These are phyloP conservation scores for Montifringilla adamsi DNA, from an alignment of 2,113 vertebrate genomes.

Conservation along the genomic window DNA sequence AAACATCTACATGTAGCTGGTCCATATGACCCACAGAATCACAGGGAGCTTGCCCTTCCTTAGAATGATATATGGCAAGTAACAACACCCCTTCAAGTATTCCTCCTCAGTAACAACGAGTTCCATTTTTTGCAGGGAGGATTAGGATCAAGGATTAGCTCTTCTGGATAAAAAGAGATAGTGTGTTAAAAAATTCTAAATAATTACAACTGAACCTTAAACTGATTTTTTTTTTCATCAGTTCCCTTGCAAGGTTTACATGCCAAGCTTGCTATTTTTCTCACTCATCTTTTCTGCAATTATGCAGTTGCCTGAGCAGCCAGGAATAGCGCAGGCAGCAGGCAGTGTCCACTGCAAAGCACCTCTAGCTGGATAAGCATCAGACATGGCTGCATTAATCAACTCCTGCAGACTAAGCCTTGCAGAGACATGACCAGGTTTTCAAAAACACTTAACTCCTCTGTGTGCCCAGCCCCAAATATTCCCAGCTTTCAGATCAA, in stretches of 20 bases:
- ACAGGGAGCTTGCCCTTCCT: not conserved
- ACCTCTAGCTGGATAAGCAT: not conserved
- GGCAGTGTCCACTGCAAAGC: not conserved
- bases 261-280: not conserved
- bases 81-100: not conserved
- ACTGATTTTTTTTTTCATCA: not conserved
- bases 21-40: accelerated
- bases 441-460: not conserved
- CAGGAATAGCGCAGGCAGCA: not conserved
- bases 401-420: not conserved
- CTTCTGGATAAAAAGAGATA: not conserved
- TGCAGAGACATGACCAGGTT: accelerated
- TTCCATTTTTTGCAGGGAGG: not conserved
- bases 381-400: not conserved
- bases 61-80: not conserved
- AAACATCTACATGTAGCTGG: not conserved
- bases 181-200: not conserved
- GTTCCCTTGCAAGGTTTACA: not conserved
- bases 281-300: not conserved
- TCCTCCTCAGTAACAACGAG: not conserved
- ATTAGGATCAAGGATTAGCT: not conserved
- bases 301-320: not conserved
- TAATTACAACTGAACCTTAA: not conserved
- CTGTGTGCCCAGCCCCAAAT: not conserved
- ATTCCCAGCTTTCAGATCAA: not conserved